phyloP scores from a whole-genome alignment of 2,888 invertebrate genomes.

The Caenorhabditis zanzibari region DNA sequence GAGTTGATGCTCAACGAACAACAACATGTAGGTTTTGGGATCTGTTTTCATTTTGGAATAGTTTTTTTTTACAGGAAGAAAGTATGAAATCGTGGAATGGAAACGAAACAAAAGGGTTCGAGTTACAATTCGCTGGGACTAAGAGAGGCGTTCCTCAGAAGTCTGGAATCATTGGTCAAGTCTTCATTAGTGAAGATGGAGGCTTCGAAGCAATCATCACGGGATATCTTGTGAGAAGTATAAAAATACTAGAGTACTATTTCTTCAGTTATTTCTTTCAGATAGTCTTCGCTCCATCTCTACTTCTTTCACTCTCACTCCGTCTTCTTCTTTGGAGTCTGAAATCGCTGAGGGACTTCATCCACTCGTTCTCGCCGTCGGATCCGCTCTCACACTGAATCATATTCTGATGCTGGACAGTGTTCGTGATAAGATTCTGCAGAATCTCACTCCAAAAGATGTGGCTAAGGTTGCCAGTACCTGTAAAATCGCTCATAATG shows the following conservation, averaged over 20 bases:
- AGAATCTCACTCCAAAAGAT: neutral
- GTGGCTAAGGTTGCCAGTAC: constrained; percentile 20
- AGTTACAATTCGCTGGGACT: constrained; percentile 46
- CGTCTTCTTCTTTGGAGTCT: constrained; percentile 20
- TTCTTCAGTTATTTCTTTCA: constrained; percentile 1
- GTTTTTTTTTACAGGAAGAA: constrained; percentile 21
- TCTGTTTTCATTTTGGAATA: neutral
- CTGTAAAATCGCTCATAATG: constrained; percentile 4
- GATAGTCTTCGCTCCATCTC: constrained; percentile 50
- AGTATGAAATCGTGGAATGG: constrained; percentile 58
- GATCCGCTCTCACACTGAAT: constrained; percentile 29
- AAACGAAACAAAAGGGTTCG: constrained; percentile 54
- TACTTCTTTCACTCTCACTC: constrained; percentile 39
- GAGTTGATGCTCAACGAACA: constrained; percentile 49
- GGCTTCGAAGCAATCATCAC: constrained; percentile 62
- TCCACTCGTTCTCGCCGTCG: constrained; percentile 28
- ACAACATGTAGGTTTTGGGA: constrained; percentile 43
- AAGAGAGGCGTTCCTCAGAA: constrained; percentile 39
- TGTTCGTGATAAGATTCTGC: constrained; percentile 38
- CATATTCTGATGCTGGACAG: constrained; percentile 44
- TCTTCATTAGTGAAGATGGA: constrained; percentile 56
- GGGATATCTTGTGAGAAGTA: constrained; percentile 52
- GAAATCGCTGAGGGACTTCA: constrained; percentile 26
- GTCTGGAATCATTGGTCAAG: constrained; percentile 57
- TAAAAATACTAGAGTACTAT: neutral